Evolutionary conservation across 2,113 vertebrate genomes (phyloP).

Genomic region (Eulacestoma nigropectus): DNA sequence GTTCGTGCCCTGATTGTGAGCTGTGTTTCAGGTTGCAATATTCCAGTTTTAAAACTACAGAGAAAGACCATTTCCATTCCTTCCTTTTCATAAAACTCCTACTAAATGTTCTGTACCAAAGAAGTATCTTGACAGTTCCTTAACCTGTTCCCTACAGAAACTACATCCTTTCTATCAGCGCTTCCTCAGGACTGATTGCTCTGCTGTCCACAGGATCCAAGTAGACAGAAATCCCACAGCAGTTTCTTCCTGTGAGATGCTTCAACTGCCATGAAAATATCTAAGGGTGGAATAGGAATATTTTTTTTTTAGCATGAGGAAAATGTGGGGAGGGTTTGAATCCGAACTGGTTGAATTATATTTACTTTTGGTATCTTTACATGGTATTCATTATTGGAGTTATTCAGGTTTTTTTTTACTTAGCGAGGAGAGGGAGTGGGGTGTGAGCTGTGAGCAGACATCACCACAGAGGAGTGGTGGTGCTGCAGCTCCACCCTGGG

Average conservation of each 20-base stretch:
- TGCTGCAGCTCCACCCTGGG: background rate
- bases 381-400: conserved; percentile 23
- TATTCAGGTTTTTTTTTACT: background rate
- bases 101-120: background rate
- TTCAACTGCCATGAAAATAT: background rate
- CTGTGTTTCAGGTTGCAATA: background rate
- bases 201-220: conserved; percentile 96
- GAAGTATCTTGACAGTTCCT: conserved; percentile 45
- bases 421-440: background rate
- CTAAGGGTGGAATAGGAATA: background rate
- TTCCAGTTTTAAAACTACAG: background rate
- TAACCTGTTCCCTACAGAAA: conserved; percentile 81
- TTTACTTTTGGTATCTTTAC: conserved; percentile 7
- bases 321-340: background rate
- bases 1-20: background rate
- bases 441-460: background rate
- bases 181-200: conserved; percentile 94
- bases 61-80: background rate
- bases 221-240: conserved; percentile 59
- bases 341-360: background rate
- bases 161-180: conserved; percentile 96
- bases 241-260: background rate
- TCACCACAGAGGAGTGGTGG: background rate
- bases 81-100: background rate
- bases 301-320: background rate